Conservation (phyloP, 2,888 invertebrate genomes). For the Diploptera punctata region DNA sequence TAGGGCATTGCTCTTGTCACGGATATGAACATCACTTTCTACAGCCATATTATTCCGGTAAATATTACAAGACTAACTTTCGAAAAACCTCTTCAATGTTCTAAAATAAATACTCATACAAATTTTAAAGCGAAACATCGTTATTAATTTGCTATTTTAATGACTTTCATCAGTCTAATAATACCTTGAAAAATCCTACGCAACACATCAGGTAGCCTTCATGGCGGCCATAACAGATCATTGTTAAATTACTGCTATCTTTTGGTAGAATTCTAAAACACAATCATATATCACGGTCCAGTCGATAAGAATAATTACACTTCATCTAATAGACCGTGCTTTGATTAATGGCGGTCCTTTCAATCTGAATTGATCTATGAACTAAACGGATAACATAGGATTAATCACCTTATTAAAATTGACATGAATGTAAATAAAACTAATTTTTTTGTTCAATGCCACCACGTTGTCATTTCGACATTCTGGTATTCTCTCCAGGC, state of each 20-base stretch:
- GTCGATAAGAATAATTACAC: too few species aligned
- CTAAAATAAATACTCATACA: neutral
- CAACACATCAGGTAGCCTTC: slow-evolving; percentile 44
- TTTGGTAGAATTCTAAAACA: too few species aligned
- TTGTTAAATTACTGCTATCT: slow-evolving; percentile 27
- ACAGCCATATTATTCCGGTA: neutral
- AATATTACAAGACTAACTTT: neutral
- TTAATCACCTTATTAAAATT: too few species aligned
- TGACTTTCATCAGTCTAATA: slow-evolving; percentile 2
- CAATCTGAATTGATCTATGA: too few species aligned
- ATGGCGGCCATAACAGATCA: slow-evolving; percentile 41
- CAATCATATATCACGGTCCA: too few species aligned
- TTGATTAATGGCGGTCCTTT: too few species aligned
- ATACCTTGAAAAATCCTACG: slow-evolving; percentile 44
- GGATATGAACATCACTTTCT: slow-evolving; percentile 5
- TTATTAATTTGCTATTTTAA: neutral
- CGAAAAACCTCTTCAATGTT: neutral
- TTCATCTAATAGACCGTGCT: too few species aligned
- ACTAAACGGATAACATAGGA: too few species aligned
- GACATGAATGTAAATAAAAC: too few species aligned
- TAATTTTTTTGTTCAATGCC: too few species aligned
- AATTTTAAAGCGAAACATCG: neutral
- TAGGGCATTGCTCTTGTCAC: slow-evolving; percentile 14
- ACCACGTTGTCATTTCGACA: too few species aligned
- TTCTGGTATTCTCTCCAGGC: too few species aligned